phyloP scores from a whole-genome alignment of 2,888 invertebrate genomes.

The Morinoia aosen region DNA sequence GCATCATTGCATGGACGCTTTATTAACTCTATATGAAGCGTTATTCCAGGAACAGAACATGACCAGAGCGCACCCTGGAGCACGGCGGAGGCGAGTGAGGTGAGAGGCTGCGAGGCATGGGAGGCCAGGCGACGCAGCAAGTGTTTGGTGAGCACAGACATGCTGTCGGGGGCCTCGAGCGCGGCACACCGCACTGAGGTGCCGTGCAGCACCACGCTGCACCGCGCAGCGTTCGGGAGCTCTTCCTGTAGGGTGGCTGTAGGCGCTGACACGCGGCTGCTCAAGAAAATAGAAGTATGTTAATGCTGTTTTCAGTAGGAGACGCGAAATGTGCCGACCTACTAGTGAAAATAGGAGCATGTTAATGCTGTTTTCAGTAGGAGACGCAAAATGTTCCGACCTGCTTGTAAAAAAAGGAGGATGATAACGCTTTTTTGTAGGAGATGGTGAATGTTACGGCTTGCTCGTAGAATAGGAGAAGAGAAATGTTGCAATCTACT shows the following conservation, averaged over 20 bases:
- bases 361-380: too few relatives aligned
- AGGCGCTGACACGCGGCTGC: not conserved
- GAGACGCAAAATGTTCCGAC: too few relatives aligned
- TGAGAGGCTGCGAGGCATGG: slow-evolving; percentile 6
- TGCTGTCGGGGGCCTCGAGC: slow-evolving; percentile 49
- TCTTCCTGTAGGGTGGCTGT: not conserved
- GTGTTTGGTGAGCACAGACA: slow-evolving; percentile 53
- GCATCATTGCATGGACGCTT: too few relatives aligned
- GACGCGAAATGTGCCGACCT: not conserved
- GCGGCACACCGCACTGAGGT: slow-evolving; percentile 54
- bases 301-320: too few relatives aligned
- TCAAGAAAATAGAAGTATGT: too few relatives aligned
- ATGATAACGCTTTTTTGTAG: too few relatives aligned
- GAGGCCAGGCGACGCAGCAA: not conserved
- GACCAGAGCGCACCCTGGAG: not conserved
- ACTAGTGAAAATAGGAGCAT: not conserved
- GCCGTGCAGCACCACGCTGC: slow-evolving; percentile 55
- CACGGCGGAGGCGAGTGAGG: not conserved
- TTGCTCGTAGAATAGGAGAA: too few relatives aligned
- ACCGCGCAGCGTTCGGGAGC: slow-evolving; percentile 18
- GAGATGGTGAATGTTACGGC: too few relatives aligned
- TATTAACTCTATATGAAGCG: too few relatives aligned
- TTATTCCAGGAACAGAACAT: not conserved
- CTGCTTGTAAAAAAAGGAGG: too few relatives aligned
- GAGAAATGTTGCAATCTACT: too few relatives aligned